These are phyloP conservation scores for Falco concolor DNA, from an alignment of 2,797 vertebrate species.

Conservation along the genomic window DNA sequence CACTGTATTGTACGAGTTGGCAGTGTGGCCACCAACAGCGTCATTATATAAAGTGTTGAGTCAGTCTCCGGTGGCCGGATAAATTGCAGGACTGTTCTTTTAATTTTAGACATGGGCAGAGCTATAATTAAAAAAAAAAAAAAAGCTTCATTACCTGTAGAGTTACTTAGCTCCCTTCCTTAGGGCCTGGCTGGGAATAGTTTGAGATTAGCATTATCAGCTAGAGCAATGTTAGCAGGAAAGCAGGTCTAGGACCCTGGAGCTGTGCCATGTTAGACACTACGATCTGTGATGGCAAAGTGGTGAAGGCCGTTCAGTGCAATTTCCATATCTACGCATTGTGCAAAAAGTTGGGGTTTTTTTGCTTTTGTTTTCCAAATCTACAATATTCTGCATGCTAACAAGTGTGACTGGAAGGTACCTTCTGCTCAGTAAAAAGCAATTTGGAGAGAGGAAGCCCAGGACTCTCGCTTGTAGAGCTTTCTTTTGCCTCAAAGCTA, in stretches of 20 bases:
- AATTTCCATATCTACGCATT: neutral
- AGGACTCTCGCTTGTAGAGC: neutral
- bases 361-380: neutral
- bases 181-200: neutral
- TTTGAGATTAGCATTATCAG: neutral
- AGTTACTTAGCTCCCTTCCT: neutral
- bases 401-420: neutral
- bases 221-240: neutral
- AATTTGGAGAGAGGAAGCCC: neutral
- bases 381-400: neutral
- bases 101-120: neutral
- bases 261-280: neutral
- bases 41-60: neutral
- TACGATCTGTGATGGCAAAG: neutral
- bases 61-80: neutral
- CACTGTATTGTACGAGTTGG: neutral
- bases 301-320: neutral
- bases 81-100: slow-evolving; percentile 14
- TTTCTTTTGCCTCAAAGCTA: neutral
- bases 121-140: slow-evolving; percentile 46
- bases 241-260: neutral
- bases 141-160: slow-evolving; percentile 47
- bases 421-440: neutral
- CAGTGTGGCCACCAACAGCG: neutral
- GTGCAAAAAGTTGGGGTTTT: neutral